Conservation (phyloP, 1,140 invertebrate genomes). For the Lutraria rhynchaena region DNA sequence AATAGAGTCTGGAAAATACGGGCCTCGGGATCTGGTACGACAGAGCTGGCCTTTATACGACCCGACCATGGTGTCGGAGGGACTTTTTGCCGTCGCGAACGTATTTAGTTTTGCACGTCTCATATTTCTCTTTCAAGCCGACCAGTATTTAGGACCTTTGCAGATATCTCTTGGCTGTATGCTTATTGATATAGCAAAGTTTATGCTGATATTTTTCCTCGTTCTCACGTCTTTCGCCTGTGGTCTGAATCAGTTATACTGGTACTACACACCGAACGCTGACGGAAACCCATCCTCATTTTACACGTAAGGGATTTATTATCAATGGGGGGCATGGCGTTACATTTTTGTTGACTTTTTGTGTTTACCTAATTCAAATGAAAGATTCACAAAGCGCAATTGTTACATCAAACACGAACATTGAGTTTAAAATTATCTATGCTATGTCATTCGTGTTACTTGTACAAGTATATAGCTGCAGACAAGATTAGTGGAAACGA, state of each 20-base stretch:
- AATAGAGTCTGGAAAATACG: conserved; percentile 77
- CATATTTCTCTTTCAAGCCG: conserved; percentile 83
- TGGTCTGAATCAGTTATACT: conserved; percentile 84
- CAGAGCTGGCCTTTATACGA: conserved; percentile 80
- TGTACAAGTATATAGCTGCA: too few species aligned
- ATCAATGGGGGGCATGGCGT: too few species aligned
- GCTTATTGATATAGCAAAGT: conserved; percentile 84
- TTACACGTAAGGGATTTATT: conserved; percentile 74
- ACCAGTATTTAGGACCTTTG: conserved; percentile 83
- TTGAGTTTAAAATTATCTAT: too few species aligned
- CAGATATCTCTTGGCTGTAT: conserved; percentile 85
- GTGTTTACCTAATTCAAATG: too few species aligned
- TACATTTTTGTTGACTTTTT: too few species aligned
- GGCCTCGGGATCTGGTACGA: conserved; percentile 71
- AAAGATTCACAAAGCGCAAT: too few species aligned
- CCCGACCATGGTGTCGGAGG: conserved; percentile 80
- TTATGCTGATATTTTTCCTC: conserved; percentile 84
- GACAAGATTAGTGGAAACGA: too few species aligned
- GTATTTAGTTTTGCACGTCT: conserved; percentile 82
- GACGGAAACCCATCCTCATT: conserved; percentile 69
- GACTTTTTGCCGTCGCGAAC: conserved; percentile 81
- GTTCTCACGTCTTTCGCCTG: conserved; percentile 84
- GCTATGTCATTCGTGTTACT: too few species aligned
- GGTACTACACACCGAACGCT: conserved; percentile 73
- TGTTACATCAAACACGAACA: too few species aligned